Evolutionary conservation across 2,888 invertebrate species (phyloP), one percentile per base, ranked within the genome.

Genomic region (Altica lythri): DNA sequence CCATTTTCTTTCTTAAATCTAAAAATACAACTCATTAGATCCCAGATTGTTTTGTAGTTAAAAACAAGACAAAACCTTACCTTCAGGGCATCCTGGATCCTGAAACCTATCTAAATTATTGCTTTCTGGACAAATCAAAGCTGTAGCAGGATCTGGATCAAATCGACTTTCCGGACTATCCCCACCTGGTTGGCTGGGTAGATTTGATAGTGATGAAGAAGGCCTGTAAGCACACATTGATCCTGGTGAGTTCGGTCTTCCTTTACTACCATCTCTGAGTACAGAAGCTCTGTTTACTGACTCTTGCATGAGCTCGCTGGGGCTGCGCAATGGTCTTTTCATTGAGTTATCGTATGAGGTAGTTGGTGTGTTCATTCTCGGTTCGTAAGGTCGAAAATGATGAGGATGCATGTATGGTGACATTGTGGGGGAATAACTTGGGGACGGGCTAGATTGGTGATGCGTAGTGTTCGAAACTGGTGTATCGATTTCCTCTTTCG

Each of bases 1-100:
- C 87, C 76, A 81, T 84, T 74, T 90, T 90, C 70, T 90, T 86
- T 71, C 90, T 84, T 77, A 90, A 81, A 80, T 90, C 90, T 86
- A 81, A 62, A 78, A n/a, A n/a, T n/a, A n/a, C n/a, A n/a, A n/a
- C n/a, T n/a, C n/a, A n/a, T n/a, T n/a, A n/a, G n/a, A n/a, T n/a
- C n/a, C n/a, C n/a, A n/a, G n/a, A n/a, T n/a, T n/a, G n/a, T n/a
- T n/a, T n/a, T n/a, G n/a, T n/a, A n/a, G n/a, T n/a, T n/a, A n/a
- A n/a, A n/a, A n/a, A n/a, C n/a, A n/a, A n/a, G n/a, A n/a, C n/a
- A 25, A 12, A 27, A 29, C 34, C 17, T 55, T 72, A 80, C 80
- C 80, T 78, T 80, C 80, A 50, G 80, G 79, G 68, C 79, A 78
- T 56, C 78, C 77, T 40, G 77, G 74, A 65, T 77, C 76, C 52